These are phyloP conservation scores for Brienomyrus longianalis DNA, from an alignment of 2,113 vertebrate genomes.

Conservation along the genomic window DNA sequence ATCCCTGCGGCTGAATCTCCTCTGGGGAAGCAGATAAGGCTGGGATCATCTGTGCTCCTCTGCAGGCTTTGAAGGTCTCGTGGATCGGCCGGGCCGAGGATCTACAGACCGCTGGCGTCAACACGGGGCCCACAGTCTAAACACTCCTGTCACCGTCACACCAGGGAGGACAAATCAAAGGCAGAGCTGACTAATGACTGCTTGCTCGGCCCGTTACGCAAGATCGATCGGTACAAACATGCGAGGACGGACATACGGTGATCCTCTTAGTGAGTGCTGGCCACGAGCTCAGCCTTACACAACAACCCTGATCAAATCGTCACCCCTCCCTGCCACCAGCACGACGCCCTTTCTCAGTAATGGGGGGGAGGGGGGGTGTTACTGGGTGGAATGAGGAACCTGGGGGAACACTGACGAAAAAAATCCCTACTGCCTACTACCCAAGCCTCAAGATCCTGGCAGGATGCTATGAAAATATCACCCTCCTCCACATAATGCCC, in stretches of 20 bases:
- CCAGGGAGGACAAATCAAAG: neutral
- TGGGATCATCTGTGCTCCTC: neutral
- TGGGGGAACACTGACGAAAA: neutral
- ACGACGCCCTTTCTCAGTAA: neutral
- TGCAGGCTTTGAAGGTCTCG: neutral
- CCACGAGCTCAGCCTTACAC: constrained; percentile 31
- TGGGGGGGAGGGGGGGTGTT: neutral
- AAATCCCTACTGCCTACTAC: neutral
- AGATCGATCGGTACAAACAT: constrained; percentile 22
- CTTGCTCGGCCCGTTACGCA: constrained; percentile 31
- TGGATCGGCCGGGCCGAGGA: neutral
- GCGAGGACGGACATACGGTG: constrained; percentile 26
- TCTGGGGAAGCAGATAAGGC: neutral
- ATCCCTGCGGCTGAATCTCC: neutral
- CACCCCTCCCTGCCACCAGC: constrained; percentile 14
- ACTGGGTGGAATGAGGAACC: neutral
- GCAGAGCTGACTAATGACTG: constrained; percentile 21
- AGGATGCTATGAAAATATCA: neutral
- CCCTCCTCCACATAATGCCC: neutral
- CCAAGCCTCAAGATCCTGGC: neutral
- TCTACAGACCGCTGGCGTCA: neutral
- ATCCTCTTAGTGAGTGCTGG: constrained; percentile 40
- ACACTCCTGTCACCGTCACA: neutral
- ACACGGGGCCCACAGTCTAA: neutral
- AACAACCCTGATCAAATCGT: constrained; percentile 18